phyloP scores from a whole-genome alignment of 2,888 invertebrate species.

The Cacoxenus indagator region DNA sequence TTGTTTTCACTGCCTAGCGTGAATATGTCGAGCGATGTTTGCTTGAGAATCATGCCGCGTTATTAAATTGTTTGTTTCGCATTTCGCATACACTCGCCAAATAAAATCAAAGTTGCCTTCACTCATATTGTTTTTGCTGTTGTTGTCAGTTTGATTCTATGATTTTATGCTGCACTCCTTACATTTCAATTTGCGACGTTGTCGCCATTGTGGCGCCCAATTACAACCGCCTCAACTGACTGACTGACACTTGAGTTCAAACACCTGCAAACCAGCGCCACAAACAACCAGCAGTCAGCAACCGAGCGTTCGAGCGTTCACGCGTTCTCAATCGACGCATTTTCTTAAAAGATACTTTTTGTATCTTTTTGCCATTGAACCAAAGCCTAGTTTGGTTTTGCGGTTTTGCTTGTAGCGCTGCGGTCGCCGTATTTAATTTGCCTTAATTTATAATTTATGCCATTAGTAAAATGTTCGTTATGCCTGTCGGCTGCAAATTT shows the following conservation, averaged over 20 bases:
- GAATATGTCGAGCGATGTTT: background rate
- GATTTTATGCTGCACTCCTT: background rate
- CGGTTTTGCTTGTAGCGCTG: background rate
- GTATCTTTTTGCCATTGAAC: background rate
- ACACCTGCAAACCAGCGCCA: conserved; percentile 45
- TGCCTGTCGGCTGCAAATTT: background rate
- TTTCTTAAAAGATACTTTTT: background rate
- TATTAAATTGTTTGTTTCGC: conserved; percentile 58
- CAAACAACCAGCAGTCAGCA: background rate
- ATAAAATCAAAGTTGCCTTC: background rate
- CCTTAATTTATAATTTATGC: conserved; percentile 4
- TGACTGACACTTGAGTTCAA: conserved; percentile 60
- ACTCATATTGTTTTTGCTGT: background rate
- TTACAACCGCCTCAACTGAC: conserved; percentile 6
- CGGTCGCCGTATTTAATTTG: background rate
- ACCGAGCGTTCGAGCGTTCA: background rate
- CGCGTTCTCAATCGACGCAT: background rate
- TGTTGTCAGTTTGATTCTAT: background rate
- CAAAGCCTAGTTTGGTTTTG: background rate
- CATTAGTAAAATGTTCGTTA: background rate
- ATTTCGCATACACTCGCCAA: conserved; percentile 49
- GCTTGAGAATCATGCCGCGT: background rate
- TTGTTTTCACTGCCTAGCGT: background rate
- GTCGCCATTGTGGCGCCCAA: conserved; percentile 6
- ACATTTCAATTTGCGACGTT: background rate